These are phyloP conservation scores for Mohoua ochrocephala DNA, from an alignment of 2,113 vertebrate genomes.

Conservation along the genomic window DNA sequence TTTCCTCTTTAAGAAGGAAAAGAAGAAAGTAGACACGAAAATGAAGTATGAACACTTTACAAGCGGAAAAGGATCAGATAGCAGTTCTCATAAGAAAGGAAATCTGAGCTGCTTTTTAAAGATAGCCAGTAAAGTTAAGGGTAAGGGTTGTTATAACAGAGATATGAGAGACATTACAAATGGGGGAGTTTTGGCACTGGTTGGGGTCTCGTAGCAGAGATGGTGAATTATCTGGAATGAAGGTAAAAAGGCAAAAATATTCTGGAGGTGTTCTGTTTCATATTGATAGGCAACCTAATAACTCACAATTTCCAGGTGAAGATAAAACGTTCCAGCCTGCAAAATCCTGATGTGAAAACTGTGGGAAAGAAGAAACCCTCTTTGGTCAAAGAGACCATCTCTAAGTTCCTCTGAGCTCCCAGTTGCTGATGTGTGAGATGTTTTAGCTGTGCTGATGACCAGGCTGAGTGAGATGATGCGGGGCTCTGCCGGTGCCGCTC, in stretches of 20 bases:
- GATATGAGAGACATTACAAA: background rate
- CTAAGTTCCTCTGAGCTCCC: background rate
- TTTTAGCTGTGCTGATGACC: background rate
- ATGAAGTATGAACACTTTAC: constrained; percentile 1
- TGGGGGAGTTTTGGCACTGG: background rate
- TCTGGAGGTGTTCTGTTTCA: background rate
- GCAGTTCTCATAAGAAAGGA: constrained; percentile 19
- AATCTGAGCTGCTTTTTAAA: constrained; percentile 28
- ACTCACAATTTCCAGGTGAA: background rate
- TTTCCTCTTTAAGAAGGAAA: background rate
- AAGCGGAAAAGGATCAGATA: constrained; percentile 11
- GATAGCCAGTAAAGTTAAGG: constrained; percentile 20
- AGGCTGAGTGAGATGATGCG: accelerated
- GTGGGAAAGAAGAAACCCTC: background rate
- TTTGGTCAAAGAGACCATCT: background rate
- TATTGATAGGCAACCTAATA: background rate
- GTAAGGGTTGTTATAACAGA: background rate
- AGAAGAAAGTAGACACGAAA: background rate
- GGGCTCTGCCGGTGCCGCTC: background rate
- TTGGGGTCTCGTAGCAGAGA: background rate
- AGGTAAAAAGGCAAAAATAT: background rate
- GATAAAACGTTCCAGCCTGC: background rate
- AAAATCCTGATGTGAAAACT: background rate
- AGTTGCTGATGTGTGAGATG: background rate
- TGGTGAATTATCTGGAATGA: background rate